phyloP scores from a whole-genome alignment of 2,888 invertebrate species.

The Calephelis perditalis region DNA sequence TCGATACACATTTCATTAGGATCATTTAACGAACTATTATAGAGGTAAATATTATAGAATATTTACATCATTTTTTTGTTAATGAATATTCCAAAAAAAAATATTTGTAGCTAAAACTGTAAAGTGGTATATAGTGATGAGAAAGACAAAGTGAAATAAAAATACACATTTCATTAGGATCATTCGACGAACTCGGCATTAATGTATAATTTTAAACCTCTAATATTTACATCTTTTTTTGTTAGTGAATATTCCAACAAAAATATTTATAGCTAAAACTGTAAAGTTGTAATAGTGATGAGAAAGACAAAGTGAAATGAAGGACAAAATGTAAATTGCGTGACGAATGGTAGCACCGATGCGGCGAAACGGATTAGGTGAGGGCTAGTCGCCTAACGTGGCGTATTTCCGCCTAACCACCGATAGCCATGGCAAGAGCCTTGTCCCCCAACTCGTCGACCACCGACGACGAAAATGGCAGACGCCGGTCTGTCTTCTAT shows the following conservation, averaged over 20 bases:
- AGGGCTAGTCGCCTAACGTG: slow-evolving; percentile 53
- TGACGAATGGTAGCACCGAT: slow-evolving; percentile 57
- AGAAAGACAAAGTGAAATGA: slow-evolving; percentile 44
- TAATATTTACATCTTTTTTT: slow-evolving; percentile 16
- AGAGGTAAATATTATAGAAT: slow-evolving; percentile 4
- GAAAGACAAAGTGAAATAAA: slow-evolving; percentile 42
- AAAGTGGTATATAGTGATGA: slow-evolving; percentile 46
- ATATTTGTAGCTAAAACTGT: slow-evolving; percentile 23
- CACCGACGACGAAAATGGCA: slow-evolving; percentile 70
- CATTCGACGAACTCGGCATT: neutral
- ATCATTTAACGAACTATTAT: neutral
- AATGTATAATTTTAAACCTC: slow-evolving; percentile 6
- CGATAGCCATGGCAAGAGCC: slow-evolving; percentile 58
- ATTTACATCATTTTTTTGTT: slow-evolving; percentile 19
- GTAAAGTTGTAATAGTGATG: slow-evolving; percentile 44
- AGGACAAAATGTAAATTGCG: slow-evolving; percentile 45
- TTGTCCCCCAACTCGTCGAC: slow-evolving; percentile 51
- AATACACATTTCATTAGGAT: slow-evolving; percentile 22
- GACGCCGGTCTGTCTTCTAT: slow-evolving; percentile 86
- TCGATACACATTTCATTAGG: slow-evolving; percentile 40
- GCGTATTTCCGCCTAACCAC: slow-evolving; percentile 54
- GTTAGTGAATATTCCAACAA: slow-evolving; percentile 43
- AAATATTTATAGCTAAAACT: slow-evolving; percentile 20
- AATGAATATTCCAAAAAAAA: slow-evolving; percentile 43
- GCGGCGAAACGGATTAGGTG: slow-evolving; percentile 47